Evolutionary conservation across 1,140 invertebrate species (phyloP).

Genomic region (Eciton burchellii): DNA sequence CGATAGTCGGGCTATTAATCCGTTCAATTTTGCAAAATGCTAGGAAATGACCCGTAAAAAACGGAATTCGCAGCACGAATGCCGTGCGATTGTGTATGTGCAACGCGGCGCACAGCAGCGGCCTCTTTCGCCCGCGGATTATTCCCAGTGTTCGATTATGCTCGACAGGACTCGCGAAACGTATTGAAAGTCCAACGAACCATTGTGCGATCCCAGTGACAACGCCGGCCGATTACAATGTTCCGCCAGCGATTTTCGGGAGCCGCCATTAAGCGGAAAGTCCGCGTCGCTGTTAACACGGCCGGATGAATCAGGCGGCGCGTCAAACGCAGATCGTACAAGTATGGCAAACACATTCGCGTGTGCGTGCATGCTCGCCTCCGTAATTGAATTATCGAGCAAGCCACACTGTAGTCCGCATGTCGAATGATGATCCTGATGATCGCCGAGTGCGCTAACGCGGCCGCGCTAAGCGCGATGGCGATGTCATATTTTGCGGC

Average conservation of each 20-base stretch:
- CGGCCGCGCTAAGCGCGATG: constrained; percentile 1
- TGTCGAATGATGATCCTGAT: constrained; percentile 72
- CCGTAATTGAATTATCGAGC: constrained; percentile 71
- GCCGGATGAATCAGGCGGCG: constrained; percentile 66
- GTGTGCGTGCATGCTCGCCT: constrained; percentile 24
- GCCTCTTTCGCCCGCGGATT: constrained; percentile 41
- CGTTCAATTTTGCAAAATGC: not conserved
- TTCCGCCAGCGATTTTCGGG: constrained; percentile 64
- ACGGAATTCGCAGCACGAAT: constrained; percentile 33
- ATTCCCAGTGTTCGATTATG: constrained; percentile 58
- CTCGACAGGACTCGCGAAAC: constrained; percentile 29
- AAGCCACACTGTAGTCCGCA: constrained; percentile 74
- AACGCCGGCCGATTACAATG: constrained; percentile 69
- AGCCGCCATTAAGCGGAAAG: constrained; percentile 67
- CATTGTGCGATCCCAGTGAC: constrained; percentile 62
- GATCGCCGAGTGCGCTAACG: constrained; percentile 55
- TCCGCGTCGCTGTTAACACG: constrained; percentile 72
- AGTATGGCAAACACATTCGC: constrained; percentile 70
- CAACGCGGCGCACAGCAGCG: constrained; percentile 32
- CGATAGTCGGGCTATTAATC: not conserved
- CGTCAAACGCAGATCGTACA: constrained; percentile 75
- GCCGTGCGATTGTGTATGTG: constrained; percentile 50
- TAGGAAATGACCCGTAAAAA: constrained; percentile 44
- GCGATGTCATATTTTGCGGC: constrained; percentile 61
- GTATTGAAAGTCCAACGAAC: constrained; percentile 68